Evolutionary conservation across 2,113 vertebrate species (phyloP), one percentile per base, ranked within the genome.

Genomic region (Sardina pilchardus): DNA sequence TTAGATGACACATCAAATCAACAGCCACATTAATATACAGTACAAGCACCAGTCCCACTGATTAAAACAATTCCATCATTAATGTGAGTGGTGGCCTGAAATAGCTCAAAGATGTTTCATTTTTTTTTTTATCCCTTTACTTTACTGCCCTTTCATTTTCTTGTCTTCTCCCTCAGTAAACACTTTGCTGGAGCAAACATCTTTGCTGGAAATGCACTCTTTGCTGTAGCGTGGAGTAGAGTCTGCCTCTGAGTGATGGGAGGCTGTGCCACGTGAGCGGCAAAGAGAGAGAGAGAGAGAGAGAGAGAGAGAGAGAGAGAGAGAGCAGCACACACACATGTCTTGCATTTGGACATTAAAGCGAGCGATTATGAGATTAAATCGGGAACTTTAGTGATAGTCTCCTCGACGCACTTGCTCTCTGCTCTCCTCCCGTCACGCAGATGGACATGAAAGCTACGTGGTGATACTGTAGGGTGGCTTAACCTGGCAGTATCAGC

Each of bases 311-410:
- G 88, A 90, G 89, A n/a, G n/a, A n/a, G n/a, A n/a, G n/a, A n/a
- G 89, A 92, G 89, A 39, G 85, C 39, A 89, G 90, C 88, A 86
- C 91, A 92, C 91, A 92, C 94, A 95, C 88, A 91, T 95, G 94
- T 93, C 92, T 95, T 94, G 89, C 90, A 93, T 95, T 94, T 94
- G 88, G 92, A 95, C 94, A 93, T 93, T 93, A 94, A 94, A 95
- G 92, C 89, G 43, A 83, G 87, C 92, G 93, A 92, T 94, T 93
- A 94, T 89, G 88, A 94, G 94, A 95, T 96, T 94, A 94, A 93
- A 95, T 95, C 93, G 87, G 90, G 89, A 91, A 93, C 92, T 94
- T 94, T 86, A 78, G 92, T 91, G 93, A 94, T 94, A 94, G 91
- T 91, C 71, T 85, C 80, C 86, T 90, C 92, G 88, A 90, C 87